Percentiles rank a stretch among this genome's conserved stretches.
Conservation (phyloP, 1,140 invertebrate species). For the Drosophila tani region DNA sequence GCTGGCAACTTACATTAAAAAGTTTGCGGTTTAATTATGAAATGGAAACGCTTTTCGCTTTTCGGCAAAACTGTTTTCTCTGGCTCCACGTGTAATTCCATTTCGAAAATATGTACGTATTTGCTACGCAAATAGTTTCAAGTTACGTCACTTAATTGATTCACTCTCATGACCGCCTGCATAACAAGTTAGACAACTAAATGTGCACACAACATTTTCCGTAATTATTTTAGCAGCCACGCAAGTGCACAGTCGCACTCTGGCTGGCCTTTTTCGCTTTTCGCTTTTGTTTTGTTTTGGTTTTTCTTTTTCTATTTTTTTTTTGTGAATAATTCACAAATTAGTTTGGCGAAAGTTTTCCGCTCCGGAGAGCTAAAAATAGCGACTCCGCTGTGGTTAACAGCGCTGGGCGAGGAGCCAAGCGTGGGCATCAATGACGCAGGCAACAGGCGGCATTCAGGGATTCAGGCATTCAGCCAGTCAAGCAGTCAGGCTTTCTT, state of each 20-base stretch:
- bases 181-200: slow-evolving; percentile 18
- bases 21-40: slow-evolving; percentile 7
- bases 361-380: slow-evolving; percentile 19
- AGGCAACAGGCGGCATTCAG: slow-evolving; percentile 27
- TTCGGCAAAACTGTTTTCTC: background rate
- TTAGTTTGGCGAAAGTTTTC: slow-evolving; percentile 37
- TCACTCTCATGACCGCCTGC: slow-evolving; percentile 15
- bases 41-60: background rate
- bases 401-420: slow-evolving; percentile 9
- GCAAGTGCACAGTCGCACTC: slow-evolving; percentile 18
- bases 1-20: background rate
- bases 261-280: background rate
- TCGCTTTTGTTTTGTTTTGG: too few species aligned
- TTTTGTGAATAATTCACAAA: slow-evolving; percentile 30
- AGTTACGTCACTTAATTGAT: slow-evolving; percentile 17
- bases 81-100: background rate
- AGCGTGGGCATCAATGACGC: slow-evolving; percentile 59
- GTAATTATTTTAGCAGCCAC: slow-evolving; percentile 38
- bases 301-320: background rate
- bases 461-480: slow-evolving; percentile 8
- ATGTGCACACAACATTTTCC: slow-evolving; percentile 19
- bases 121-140: background rate
- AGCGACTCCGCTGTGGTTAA: slow-evolving; percentile 32
- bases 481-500: slow-evolving; percentile 14
- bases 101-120: background rate